phyloP scores from a whole-genome alignment of 2,113 vertebrate species.

The Cyanoramphus novaezelandiae region DNA sequence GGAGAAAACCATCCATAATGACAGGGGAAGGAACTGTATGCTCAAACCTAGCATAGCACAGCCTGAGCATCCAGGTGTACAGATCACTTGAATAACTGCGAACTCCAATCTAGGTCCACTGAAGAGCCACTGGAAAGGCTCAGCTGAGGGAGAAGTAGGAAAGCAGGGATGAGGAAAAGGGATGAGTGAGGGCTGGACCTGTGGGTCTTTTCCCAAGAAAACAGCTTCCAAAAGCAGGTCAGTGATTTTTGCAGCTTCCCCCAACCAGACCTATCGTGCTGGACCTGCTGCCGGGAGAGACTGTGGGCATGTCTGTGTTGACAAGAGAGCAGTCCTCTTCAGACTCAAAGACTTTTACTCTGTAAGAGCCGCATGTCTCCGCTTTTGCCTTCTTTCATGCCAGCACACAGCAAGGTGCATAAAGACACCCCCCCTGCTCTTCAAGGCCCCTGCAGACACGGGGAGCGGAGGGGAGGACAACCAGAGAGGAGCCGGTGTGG shows the following conservation, averaged over 20 bases:
- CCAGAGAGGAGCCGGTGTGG: not conserved
- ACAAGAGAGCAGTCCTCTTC: not conserved
- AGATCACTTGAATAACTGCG: not conserved
- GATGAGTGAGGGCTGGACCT: accelerated
- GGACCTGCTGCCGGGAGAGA: not conserved
- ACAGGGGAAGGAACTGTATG: accelerated
- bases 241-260: not conserved
- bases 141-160: not conserved
- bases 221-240: not conserved
- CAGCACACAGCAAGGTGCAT: not conserved
- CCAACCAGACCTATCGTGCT: accelerated
- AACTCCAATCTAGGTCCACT: accelerated
- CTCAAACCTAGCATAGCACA: not conserved
- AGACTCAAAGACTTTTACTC: not conserved
- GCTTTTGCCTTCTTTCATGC: not conserved
- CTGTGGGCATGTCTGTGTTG: accelerated
- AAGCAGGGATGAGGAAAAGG: not conserved
- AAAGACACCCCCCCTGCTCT: not conserved
- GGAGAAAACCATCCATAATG: accelerated
- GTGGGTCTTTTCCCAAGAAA: not conserved
- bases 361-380: not conserved
- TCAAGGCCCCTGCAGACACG: accelerated
- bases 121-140: not conserved
- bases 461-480: not conserved
- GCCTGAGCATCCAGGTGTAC: not conserved